A percentile compares a stretch with the other conserved stretches of the same genome.
These are phyloP conservation scores for Cacatua alba DNA, from an alignment of 2,113 vertebrate species.

Conservation along the genomic window DNA sequence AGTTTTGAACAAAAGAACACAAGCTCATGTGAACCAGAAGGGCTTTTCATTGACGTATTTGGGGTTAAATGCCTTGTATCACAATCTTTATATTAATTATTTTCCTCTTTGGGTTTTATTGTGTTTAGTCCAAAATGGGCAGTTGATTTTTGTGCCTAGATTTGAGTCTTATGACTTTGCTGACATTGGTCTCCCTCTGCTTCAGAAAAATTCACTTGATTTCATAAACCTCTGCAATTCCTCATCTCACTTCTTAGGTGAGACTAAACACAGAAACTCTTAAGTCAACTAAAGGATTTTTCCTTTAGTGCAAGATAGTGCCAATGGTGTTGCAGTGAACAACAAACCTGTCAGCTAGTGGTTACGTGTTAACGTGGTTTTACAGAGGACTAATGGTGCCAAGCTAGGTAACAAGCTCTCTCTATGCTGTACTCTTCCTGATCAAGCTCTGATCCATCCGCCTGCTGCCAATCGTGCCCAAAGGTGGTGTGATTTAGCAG, in stretches of 20 bases:
- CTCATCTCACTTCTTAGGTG: not conserved
- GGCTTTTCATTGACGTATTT: not conserved
- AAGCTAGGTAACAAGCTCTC: not conserved
- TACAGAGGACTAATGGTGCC: not conserved
- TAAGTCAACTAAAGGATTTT: not conserved
- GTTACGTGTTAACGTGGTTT: not conserved
- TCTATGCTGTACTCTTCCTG: not conserved
- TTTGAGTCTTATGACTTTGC: not conserved
- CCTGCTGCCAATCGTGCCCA: not conserved
- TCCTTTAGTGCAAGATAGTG: not conserved
- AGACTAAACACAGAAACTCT: not conserved
- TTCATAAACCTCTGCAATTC: not conserved
- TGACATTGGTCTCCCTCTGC: not conserved
- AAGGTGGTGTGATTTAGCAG: conserved; percentile 35
- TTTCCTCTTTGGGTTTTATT: not conserved
- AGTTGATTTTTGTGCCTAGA: not conserved
- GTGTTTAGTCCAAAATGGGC: not conserved
- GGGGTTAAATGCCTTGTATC: not conserved
- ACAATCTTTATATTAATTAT: not conserved
- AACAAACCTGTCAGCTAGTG: not conserved
- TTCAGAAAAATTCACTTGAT: not conserved
- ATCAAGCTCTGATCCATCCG: not conserved
- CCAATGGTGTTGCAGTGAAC: not conserved
- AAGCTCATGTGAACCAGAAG: not conserved
- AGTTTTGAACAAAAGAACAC: not conserved